Base-by-base conservation (phyloP, 2,888 invertebrate genomes). In the Eristalis pertinax region DNA sequence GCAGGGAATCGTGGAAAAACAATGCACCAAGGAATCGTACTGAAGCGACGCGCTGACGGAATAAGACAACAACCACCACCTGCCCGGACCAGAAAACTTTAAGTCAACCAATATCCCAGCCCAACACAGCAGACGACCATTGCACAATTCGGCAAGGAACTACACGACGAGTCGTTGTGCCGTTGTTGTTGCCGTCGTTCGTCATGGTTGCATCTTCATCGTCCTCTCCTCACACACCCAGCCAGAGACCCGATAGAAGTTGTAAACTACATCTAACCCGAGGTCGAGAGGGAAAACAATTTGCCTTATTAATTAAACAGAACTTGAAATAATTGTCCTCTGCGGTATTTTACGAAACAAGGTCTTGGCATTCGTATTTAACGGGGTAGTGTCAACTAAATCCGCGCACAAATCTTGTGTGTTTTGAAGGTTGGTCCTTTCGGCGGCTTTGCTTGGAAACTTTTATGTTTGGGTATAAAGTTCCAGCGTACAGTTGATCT, bases 231-330 rank as follows among this genome's bases (percentile, higher is more conserved):
- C 41, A 58, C 41, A 29, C n/a, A 50, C 50, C 26, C 63, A 38
- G 58, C 41, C 62, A 76, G 67, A 29, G 67, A 73, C 56, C 64
- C 70, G 60, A 41, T 64, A 15, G 24, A 73, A 76, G 64, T 76
- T 72, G 76, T 85, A 77, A 81, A 81, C 75, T 73, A 76, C 63
- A 69, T 70, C 60, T 67, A 81, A 68, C 64, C 77, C 77, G 64
- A 78, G 77, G 69, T 65, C 69, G 82, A 63, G 69, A 60, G 77
- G 43, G 62, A 70, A 78, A 86, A 86, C 85, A 75, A 86, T 86
- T 85, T 74, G 77, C 77, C 74, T 82, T 86, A 82, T 86, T 86
- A 86, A 86, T 85, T 82, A 82, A 78, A 82, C 70, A 67, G 41
- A 78, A 82, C 70, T 78, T 82, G 62, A 77, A 82, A 75, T 86